Evolutionary conservation across 1,140 invertebrate genomes (phyloP), one percentile per base, ranked within the genome.

Genomic region (Heliconius melpomene): DNA sequence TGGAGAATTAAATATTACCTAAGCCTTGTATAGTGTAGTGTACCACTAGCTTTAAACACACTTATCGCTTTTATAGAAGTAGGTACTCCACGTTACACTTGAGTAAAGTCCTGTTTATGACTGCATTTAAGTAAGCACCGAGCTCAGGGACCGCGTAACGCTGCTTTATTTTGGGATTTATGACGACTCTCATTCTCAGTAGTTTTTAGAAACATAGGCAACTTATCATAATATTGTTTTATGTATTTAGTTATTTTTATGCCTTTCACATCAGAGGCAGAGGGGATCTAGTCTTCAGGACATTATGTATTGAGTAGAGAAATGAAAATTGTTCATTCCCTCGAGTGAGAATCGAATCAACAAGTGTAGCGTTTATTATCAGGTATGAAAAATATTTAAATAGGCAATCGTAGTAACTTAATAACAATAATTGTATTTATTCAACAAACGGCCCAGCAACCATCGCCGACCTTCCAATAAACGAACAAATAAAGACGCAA

Each of bases 91-190:
- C 75, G 75, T 70, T 70, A 70, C 54, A 76, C 36, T 66, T 70
- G 54, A 76, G 75, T 76, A 70, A 76, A 70, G 57, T 76, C 75
- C 75, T 76, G 75, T 76, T 76, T 76, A 76, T 70, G 75, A 66
- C 38, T 76, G 29, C 60, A 60, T 76, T 76, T 70, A 66, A 57
- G 20, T 76, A 57, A 76, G 57, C 46, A 75, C 50, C 29, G 50
- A 54, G 75, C 75, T 76, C 36, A 76, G 75, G 60, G 75, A 54
- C 32, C 57, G 32, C 75, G n/a, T 76, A 76, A 76, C 36, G 52
- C 23, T 76, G 57, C 75, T 46, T 76, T 76, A 76, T 66, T 76
- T 76, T 57, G n/a, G 75, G 75, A n/a, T 76, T 76, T 77, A 70
- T 71, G 57, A 71, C 75, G 75, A 71, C 40, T 77, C 75, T 71